Evolutionary conservation across 2,113 vertebrate genomes (phyloP).

Genomic region (Struthidea cinerea): DNA sequence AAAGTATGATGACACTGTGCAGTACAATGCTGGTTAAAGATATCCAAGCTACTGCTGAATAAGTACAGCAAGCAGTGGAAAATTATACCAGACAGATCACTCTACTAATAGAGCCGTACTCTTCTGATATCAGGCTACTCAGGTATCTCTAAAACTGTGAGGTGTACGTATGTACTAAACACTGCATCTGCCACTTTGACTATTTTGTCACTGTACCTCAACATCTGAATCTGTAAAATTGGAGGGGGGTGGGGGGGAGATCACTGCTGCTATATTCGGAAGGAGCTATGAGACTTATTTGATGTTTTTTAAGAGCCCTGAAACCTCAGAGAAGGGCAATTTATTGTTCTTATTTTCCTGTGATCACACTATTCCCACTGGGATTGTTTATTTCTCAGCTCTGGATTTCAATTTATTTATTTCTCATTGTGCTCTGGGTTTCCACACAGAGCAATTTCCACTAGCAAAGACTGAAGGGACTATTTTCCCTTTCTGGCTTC

Average conservation of each 20-base stretch:
- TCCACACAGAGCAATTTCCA: slow-evolving; percentile 62
- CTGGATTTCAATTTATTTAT: slow-evolving; percentile 65
- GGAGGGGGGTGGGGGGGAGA: not conserved
- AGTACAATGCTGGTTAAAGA: not conserved
- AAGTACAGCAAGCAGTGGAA: slow-evolving; percentile 1
- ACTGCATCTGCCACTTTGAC: not conserved
- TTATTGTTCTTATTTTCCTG: slow-evolving; percentile 57
- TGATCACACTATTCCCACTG: slow-evolving; percentile 53
- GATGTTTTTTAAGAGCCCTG: slow-evolving; percentile 35
- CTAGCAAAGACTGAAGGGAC: slow-evolving; percentile 62
- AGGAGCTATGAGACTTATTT: slow-evolving; percentile 17
- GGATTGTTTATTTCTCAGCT: slow-evolving; percentile 65
- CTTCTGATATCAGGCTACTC: not conserved
- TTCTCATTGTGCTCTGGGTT: slow-evolving; percentile 55
- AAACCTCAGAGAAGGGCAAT: slow-evolving; percentile 60
- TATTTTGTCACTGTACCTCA: not conserved
- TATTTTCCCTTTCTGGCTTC: slow-evolving; percentile 54
- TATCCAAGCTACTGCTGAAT: slow-evolving; percentile 9
- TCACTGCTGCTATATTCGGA: not conserved
- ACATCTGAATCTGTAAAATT: not conserved
- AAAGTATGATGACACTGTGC: not conserved
- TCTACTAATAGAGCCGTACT: not conserved
- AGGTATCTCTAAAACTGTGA: not conserved
- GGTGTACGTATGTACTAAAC: not conserved
- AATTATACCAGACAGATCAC: slow-evolving; percentile 6